These are phyloP conservation scores for Coreius guichenoti DNA, from an alignment of 2,797 vertebrate species.

Conservation along the genomic window DNA sequence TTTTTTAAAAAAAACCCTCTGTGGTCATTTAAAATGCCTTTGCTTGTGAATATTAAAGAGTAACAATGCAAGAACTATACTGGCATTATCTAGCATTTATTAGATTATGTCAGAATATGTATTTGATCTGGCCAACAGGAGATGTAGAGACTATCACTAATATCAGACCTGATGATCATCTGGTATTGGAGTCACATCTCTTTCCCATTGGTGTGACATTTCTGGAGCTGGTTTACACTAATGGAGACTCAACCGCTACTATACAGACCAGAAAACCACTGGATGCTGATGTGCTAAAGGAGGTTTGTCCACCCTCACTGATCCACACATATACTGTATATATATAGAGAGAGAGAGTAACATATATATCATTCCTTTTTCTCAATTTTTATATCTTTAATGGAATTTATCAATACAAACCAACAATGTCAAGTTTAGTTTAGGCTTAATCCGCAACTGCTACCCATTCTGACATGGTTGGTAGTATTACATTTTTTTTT, in stretches of 20 bases:
- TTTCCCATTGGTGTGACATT: constrained; percentile 41
- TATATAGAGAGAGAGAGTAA: no score
- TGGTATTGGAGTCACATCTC: background rate
- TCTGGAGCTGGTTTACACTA: constrained; percentile 59
- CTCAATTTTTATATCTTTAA: background rate
- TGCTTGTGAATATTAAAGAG: background rate
- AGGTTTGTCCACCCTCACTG: constrained; percentile 31
- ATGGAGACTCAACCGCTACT: constrained; percentile 47
- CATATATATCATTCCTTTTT: background rate
- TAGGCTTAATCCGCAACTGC: background rate
- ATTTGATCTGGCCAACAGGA: constrained; percentile 52
- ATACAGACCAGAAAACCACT: constrained; percentile 66
- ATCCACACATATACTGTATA: no score
- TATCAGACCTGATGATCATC: constrained; percentile 42
- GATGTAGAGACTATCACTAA: constrained; percentile 71
- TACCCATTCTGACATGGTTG: background rate
- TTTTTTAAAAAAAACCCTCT: background rate
- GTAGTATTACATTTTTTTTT: background rate
- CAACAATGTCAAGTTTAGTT: background rate
- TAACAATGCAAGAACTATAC: background rate
- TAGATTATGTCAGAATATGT: background rate
- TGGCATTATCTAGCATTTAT: background rate
- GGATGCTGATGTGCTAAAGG: constrained; percentile 64
- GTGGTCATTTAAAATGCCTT: background rate
- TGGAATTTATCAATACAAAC: background rate